Evolutionary conservation across 2,888 invertebrate genomes (phyloP), one percentile per base, ranked within the genome.

Genomic region (Acleris cristana): DNA sequence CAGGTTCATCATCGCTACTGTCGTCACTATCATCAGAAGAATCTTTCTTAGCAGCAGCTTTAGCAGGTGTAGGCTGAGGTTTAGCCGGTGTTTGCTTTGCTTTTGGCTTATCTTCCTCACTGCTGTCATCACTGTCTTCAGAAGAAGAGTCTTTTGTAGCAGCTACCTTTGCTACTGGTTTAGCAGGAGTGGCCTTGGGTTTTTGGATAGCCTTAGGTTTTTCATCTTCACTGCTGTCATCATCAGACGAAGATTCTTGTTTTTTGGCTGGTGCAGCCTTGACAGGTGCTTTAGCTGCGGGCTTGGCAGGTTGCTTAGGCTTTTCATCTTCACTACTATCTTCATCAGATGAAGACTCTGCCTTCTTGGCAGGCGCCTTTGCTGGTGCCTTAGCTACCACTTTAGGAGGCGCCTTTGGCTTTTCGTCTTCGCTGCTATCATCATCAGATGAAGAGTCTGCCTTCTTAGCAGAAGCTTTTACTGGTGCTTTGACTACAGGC

Each of bases 301-400:
- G 56, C 70, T 80, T 79, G 3, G 63, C 57, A n/a, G 74, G 63
- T n/a, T 49, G 49, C 34, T 79, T 78, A 40, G 82, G 75, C 44
- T 85, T 81, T 40, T 90, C 86, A 70, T 93, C 90, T 7, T 82
- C 81, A 49, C 82, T 83, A 56, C 82, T 83, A n/a, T 85, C 85
- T 30, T 87, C 88, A 64, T 86, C 87, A 23, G 88, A 85, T 44
- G 85, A 88, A 16, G 84, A 81, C 52, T 76, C 76, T 70, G 70
- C 70, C 72, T 80, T 80, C 69, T 75, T 65, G 7, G 79, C 73
- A 40, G 80, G 72, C 6, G 64, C 65, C 51, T 77, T 79, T 1
- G 55, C 69, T 40, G 72, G 72, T n/a, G 72, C 52, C 10, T 64
- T 69, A 3, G 30, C 59, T 7, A 55, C 51, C 23, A 61, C 62